Evolutionary conservation across 2,113 vertebrate genomes (phyloP).

Genomic region (Laticauda colubrina): DNA sequence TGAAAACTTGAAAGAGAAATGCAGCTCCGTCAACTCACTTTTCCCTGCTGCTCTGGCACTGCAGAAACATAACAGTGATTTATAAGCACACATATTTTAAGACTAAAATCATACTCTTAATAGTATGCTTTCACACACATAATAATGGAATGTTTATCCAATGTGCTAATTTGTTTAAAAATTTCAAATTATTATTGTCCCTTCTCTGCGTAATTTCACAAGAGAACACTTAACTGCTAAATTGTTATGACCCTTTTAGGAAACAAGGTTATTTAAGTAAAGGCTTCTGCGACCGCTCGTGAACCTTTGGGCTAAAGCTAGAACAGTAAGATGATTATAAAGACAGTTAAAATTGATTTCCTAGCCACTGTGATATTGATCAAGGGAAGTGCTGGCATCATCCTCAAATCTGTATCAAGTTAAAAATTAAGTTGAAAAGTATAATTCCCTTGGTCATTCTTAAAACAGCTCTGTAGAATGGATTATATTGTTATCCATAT

Average conservation of each 20-base stretch:
- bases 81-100: background rate
- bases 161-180: background rate
- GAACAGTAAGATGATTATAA: slow-evolving; percentile 1
- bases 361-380: background rate
- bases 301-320: background rate
- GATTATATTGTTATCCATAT: background rate
- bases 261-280: background rate
- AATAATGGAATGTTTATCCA: background rate
- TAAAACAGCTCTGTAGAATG: background rate
- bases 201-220: background rate
- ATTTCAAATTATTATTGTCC: background rate
- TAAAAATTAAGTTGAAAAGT: background rate
- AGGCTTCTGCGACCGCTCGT: background rate
- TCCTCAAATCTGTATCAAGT: background rate
- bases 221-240: background rate
- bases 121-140: background rate
- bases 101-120: background rate
- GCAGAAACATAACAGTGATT: background rate
- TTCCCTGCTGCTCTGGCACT: background rate
- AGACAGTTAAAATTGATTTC: slow-evolving; percentile 3
- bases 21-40: background rate
- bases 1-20: background rate
- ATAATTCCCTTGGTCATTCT: background rate
- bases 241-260: background rate
- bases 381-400: background rate